Base-by-base conservation (phyloP, 2,888 invertebrate genomes). In the Apodemia duryi region DNA sequence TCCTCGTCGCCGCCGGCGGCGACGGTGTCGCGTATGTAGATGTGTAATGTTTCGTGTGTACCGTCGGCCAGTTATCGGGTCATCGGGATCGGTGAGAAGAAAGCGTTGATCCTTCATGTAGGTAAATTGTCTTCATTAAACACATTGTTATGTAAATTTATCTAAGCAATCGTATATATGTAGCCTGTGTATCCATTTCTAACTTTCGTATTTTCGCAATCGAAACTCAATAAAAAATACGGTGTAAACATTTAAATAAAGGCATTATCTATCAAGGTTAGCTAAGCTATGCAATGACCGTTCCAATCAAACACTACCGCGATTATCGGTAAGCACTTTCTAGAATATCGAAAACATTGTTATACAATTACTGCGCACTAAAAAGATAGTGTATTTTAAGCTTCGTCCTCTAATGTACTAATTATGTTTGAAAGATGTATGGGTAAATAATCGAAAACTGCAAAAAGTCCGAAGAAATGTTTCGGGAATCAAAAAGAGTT, bases 171-270 rank as follows among this genome's bases (percentile, higher is more conserved):
- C 49, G 2, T 21, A 51, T 21, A 7, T 51, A 51, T 51, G 49
- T 51, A 51, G 21, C n/a, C 21, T 51, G 49, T 21, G 49, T 51
- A 51, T 21, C 7, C 51, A 51, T 21, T 51, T 51, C 51, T 51
- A 51, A 51, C 51, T 51, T 51, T 51, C 51, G 51, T 51, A 21
- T 21, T 51, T 51, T 51, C 51, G 13, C 21, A 51, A 51, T 51
- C 7, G 6, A 21, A 51, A 6, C 21, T 51, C 51, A 0, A 7
- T 51, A 7, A 5, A 21, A 51, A 51, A n/a, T 7, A 21, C 46
- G 6, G 6, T 51, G 7, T n/a, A 49, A 49, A 49, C 7, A 49
- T 49, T 21, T 49, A 49, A 49, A 49, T 49, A 49, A 49, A 7
- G 51, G 21, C 5, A 49, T 49, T 21, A 51, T 51, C 51, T 51